Conservation (phyloP, 2,113 vertebrate genomes). For the Lepus timidus region DNA sequence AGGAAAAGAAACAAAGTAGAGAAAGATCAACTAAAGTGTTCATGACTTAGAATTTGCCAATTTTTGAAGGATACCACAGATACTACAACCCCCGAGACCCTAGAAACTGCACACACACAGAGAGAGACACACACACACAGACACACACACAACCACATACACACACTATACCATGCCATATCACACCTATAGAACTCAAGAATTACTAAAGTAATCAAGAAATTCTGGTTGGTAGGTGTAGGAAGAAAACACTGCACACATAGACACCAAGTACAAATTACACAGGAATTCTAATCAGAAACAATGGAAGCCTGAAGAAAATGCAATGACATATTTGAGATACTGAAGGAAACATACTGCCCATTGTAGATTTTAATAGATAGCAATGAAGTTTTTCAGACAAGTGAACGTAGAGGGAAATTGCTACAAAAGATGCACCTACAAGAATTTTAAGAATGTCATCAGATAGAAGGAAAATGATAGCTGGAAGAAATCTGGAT, state of each 20-base stretch:
- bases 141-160: no score
- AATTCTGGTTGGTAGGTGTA: neutral
- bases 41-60: neutral
- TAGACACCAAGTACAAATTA: neutral
- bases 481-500: neutral
- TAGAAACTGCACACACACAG: neutral
- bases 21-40: neutral
- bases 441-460: neutral
- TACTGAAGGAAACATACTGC: neutral
- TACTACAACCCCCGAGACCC: neutral
- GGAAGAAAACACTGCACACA: neutral
- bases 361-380: neutral
- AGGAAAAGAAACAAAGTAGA: neutral
- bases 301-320: neutral
- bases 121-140: neutral
- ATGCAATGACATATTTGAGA: neutral
- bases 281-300: neutral
- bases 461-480: neutral
- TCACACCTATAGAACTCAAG: neutral
- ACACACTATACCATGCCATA: neutral
- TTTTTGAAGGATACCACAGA: neutral
- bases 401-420: no score
- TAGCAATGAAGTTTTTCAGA: neutral
- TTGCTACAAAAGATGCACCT: neutral
- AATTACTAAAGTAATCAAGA: neutral